Percentiles rank a stretch among this genome's conserved stretches.
Evolutionary conservation across 2,888 invertebrate species (phyloP).

Genomic region (Frankliniella intonsa): DNA sequence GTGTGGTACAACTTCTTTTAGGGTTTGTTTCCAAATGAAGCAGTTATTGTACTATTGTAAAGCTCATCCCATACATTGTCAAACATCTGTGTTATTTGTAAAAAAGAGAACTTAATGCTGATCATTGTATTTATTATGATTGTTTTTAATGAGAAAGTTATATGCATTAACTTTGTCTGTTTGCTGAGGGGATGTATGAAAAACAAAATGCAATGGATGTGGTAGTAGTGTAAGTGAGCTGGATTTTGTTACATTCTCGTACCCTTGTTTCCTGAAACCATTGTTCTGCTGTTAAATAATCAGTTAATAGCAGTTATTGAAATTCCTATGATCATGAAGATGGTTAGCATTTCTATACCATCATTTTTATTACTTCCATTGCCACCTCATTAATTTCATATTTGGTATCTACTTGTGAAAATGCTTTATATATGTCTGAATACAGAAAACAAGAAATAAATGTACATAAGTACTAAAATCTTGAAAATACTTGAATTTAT

Average conservation of each 20-base stretch:
- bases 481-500: slow-evolving; percentile 39
- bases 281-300: slow-evolving; percentile 10
- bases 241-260: slow-evolving; percentile 2
- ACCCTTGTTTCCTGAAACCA: slow-evolving; percentile 19
- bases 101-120: slow-evolving; percentile 34
- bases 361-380: slow-evolving; percentile 25
- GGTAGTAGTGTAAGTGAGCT: slow-evolving; percentile 25
- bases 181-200: slow-evolving; percentile 31
- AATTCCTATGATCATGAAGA: slow-evolving; percentile 19
- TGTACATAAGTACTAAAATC: slow-evolving; percentile 40
- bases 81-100: slow-evolving; percentile 37
- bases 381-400: slow-evolving; percentile 29
- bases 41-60: slow-evolving; percentile 21
- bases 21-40: slow-evolving; percentile 17
- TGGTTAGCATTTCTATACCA: slow-evolving; percentile 10
- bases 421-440: slow-evolving; percentile 44
- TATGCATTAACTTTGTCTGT: slow-evolving; percentile 31
- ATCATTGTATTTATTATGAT: slow-evolving; percentile 38
- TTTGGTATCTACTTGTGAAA: slow-evolving; percentile 43
- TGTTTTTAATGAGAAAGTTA: slow-evolving; percentile 34
- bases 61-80: slow-evolving; percentile 30
- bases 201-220: slow-evolving; percentile 30
- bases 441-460: slow-evolving; percentile 41
- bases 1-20: slow-evolving; percentile 25
- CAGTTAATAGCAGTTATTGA: slow-evolving; percentile 11